Evolutionary conservation across 2,113 vertebrate genomes (phyloP), one percentile per base, ranked within the genome.

Genomic region (Drymodes brunneopygia): DNA sequence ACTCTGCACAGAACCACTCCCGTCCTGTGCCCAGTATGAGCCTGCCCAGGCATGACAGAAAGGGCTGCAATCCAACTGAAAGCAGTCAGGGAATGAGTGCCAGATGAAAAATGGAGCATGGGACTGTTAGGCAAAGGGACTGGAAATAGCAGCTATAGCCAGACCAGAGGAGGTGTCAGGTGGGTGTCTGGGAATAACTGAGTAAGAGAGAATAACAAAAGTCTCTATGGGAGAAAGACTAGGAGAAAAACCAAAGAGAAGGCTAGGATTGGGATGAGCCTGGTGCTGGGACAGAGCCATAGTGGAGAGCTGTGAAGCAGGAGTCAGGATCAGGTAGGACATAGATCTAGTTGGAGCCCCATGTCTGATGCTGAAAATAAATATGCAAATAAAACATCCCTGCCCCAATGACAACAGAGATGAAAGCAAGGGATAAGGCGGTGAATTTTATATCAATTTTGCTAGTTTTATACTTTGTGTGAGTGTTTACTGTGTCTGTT

Each of bases 41-140:
- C 40, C 61, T 33, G 53, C 65, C 36, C 0, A 0, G 81, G 66
- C 74, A 75, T 1, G 2, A 51, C 0, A 3, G 50, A 77, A 65
- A 16, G 47, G 44, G 90, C 75, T n/a, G 40, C 19, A 48, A 73
- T 40, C 67, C 69, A 85, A 62, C 36, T 71, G 24, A 51, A 84
- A 75, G 53, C 44, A 74, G 70, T 29, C 40, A n/a, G 48, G 36
- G 70, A 36, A 36, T 4, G 3, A 90, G 51, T 58, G 81, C 67
- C 67, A 82, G 74, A 65, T 27, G 70, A 73, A 81, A 79, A 89
- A 91, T 12, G 12, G 77, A 95, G 51, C 62, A 66, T 40, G 56
- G 75, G 48, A 58, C 47, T 81, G n/a, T 28, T 61, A 74, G 50
- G 45, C 85, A 90, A 72, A n/a, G 79, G 71, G 35, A 86, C 61